phyloP scores from a whole-genome alignment of 2,797 vertebrate species.

The Xenops minutus region DNA sequence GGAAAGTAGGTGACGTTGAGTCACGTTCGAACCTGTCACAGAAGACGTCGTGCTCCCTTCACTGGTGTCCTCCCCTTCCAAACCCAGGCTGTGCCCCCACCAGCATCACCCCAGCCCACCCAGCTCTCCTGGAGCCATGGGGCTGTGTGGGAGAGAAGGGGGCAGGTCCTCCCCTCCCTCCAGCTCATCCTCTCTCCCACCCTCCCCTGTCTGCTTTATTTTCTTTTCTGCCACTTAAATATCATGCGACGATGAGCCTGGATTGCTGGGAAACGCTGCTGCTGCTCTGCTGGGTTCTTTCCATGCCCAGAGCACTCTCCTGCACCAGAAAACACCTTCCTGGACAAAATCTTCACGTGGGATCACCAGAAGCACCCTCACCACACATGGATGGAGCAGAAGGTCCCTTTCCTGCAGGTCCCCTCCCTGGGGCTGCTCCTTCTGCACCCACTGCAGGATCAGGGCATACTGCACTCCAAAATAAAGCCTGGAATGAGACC shows the following conservation, averaged over 20 bases:
- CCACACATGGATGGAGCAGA: background rate
- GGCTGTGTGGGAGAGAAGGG: background rate
- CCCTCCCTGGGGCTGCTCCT: rapidly evolving
- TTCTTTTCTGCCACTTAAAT: constrained; percentile 4
- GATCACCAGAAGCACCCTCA: background rate
- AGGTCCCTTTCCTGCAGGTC: background rate
- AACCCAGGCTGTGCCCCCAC: background rate
- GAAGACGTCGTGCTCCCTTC: background rate
- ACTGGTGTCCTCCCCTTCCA: rapidly evolving
- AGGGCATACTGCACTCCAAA: background rate
- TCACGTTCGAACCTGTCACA: background rate
- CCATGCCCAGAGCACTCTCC: rapidly evolving
- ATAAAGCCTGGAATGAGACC: background rate
- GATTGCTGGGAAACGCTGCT: background rate
- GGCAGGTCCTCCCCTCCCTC: background rate
- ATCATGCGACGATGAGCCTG: rapidly evolving
- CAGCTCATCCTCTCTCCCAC: background rate
- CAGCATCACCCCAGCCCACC: background rate
- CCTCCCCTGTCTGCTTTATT: background rate
- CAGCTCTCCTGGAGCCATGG: rapidly evolving
- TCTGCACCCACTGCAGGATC: rapidly evolving
- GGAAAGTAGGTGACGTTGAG: constrained; percentile 55
- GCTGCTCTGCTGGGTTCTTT: background rate
- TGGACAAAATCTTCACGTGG: rapidly evolving
- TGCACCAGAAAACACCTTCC: background rate